Conservation (phyloP, 2,888 invertebrate genomes). For the Rutpela maculata region DNA sequence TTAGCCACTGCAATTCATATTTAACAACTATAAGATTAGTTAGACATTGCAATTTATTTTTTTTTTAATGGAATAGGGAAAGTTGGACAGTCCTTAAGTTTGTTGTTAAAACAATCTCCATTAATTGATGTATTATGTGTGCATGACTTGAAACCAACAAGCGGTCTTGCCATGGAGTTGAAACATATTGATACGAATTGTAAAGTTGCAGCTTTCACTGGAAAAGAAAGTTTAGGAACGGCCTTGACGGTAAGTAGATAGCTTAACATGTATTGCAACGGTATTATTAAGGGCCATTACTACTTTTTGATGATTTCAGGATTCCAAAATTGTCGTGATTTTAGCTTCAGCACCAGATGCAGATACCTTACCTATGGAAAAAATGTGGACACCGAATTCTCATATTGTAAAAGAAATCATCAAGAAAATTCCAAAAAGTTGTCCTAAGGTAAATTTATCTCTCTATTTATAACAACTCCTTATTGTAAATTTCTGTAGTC, state of each 20-base stretch:
- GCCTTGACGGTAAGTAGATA: slow-evolving; percentile 62
- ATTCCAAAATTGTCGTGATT: slow-evolving; percentile 67
- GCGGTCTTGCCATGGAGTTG: slow-evolving; percentile 72
- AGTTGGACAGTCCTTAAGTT: slow-evolving; percentile 76
- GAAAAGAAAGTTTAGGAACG: slow-evolving; percentile 63
- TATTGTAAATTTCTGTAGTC: no score
- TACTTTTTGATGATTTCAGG: slow-evolving; percentile 54
- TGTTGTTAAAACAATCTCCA: slow-evolving; percentile 78
- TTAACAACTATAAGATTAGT: no score
- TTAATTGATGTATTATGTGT: slow-evolving; percentile 77
- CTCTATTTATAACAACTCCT: no score
- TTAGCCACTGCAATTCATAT: no score
- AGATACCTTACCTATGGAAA: slow-evolving; percentile 55
- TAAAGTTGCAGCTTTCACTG: slow-evolving; percentile 68
- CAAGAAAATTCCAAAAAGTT: slow-evolving; percentile 59
- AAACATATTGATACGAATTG: slow-evolving; percentile 74
- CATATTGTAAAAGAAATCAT: slow-evolving; percentile 65
- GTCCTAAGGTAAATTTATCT: slow-evolving; percentile 66
- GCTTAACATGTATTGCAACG: no score
- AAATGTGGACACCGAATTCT: slow-evolving; percentile 68
- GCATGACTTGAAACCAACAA: slow-evolving; percentile 74
- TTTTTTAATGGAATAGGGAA: slow-evolving; percentile 65
- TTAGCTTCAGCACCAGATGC: slow-evolving; percentile 63
- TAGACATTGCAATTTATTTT: no score
- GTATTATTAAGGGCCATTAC: no score